Base-by-base conservation (phyloP, 1,140 invertebrate species). In the Pemphigus obesinymphae region DNA sequence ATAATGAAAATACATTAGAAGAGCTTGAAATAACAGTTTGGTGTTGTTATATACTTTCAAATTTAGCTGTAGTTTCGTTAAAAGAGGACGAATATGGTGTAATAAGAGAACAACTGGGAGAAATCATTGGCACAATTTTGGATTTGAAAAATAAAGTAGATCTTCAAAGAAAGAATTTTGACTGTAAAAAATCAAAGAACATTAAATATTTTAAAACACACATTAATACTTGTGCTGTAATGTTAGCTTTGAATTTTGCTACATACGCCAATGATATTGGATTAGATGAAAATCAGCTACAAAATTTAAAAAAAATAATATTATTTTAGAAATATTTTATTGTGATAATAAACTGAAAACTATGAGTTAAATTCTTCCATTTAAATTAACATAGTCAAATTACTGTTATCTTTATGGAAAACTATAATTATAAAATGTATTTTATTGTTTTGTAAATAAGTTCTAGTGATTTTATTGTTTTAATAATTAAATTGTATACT, bases 41-140 rank as follows among this genome's bases (percentile, higher is more conserved):
- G 76, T 80, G 76, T 45, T 80, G 76, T 45, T 63, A 80, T 61
- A 80, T 80, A 63, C 48, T 80, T 34, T 80, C 53, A 20, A 80
- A 80, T 63, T 63, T 80, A 23, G 55, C 76, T 63, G 76, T 80
- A 3, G 76, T 58, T 40, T 80, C 76, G 10, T 80, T 80, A 63
- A 63, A 80, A 13, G 76, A 80, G 31, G 76, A 80, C 6, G 76
- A 80, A 3, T 80, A 80, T 80, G 76, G 76, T 63, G 23, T 80
- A 6, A 37, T 80, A 5, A 58, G 76, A 61, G 76, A 80, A 63
- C 55, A 80, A 2, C 7, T 80, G 1, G 76, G 55, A 20, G 23
- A 80, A 61, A 80, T 80, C 26, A n/a, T 80, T 45, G 63, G 76
- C 20, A 20, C 55, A 4, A 80, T 80, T 43, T 29, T 80, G 10